phyloP scores from a whole-genome alignment of 1,140 invertebrate species.

The Drosophila elegans region DNA sequence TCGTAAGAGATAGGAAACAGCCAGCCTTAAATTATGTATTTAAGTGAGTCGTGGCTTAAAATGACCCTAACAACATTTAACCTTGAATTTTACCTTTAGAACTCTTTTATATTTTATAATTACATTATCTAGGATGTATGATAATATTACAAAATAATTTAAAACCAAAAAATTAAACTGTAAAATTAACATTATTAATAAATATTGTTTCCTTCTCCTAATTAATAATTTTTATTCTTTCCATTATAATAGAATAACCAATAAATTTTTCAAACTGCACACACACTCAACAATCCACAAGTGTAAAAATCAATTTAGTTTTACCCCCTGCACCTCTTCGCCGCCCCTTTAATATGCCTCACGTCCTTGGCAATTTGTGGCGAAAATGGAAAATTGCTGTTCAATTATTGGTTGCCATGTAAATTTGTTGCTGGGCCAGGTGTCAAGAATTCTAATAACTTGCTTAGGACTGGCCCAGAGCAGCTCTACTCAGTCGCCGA shows the following conservation, averaged over 20 bases:
- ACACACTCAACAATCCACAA: constrained; percentile 14
- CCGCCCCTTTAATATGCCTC: constrained; percentile 18
- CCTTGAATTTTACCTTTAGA: no score
- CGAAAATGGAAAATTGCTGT: constrained; percentile 82
- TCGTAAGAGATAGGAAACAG: no score
- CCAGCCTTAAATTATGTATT: no score
- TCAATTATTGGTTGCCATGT: constrained; percentile 79
- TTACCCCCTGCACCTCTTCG: constrained; percentile 15
- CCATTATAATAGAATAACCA: neutral
- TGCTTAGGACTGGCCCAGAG: constrained; percentile 43
- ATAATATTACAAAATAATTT: no score
- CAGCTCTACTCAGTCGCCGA: neutral
- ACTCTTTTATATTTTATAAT: no score
- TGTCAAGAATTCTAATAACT: constrained; percentile 82
- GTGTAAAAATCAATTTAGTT: constrained; percentile 77
- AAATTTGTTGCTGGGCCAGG: constrained; percentile 65
- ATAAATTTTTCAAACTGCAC: constrained; percentile 6
- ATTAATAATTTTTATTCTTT: no score
- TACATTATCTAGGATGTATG: no score
- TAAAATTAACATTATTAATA: no score
- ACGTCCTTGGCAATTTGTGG: constrained; percentile 76
- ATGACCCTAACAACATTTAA: no score
- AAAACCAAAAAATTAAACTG: no score
- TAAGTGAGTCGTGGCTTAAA: no score
- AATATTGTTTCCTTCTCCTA: no score